Percentiles rank a stretch among this genome's conserved stretches.
These are phyloP conservation scores for Tachina lurida DNA, from an alignment of 2,888 invertebrate species.

Conservation along the genomic window DNA sequence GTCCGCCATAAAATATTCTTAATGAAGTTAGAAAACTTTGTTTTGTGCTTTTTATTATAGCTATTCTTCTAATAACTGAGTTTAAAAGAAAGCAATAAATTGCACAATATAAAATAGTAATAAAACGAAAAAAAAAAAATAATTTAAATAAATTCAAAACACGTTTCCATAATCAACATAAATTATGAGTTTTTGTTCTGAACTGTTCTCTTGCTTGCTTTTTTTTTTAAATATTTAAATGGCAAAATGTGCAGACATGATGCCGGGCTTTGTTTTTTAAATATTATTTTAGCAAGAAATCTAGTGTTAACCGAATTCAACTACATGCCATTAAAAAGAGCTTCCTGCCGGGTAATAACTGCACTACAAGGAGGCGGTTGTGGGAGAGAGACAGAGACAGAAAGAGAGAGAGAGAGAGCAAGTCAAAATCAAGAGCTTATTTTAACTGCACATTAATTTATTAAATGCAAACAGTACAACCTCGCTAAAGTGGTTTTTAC, in stretches of 20 bases:
- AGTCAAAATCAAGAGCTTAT: slow-evolving; percentile 24
- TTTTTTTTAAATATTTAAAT: slow-evolving; percentile 17
- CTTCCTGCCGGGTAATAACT: not conserved
- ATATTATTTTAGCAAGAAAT: not conserved
- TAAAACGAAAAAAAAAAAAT: not conserved
- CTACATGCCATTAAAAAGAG: slow-evolving; percentile 31
- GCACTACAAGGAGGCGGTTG: not conserved
- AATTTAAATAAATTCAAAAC: slow-evolving; percentile 51
- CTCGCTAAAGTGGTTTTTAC: slow-evolving; percentile 35
- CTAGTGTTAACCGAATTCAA: slow-evolving; percentile 15
- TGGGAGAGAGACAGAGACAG: not conserved
- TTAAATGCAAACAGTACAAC: slow-evolving; percentile 36
- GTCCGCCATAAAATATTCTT: slow-evolving; percentile 44
- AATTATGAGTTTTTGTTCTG: slow-evolving; percentile 54
- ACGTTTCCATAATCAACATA: slow-evolving; percentile 70
- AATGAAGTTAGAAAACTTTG: slow-evolving; percentile 66
- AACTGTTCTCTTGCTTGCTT: not conserved
- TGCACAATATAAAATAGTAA: not conserved
- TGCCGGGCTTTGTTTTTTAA: too few relatives aligned
- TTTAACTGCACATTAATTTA: slow-evolving; percentile 46
- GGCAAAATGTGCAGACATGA: slow-evolving; percentile 23
- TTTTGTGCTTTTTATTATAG: slow-evolving; percentile 27
- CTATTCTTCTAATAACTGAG: not conserved
- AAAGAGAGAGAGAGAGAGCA: not conserved
- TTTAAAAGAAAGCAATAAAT: slow-evolving; percentile 35